Conservation (phyloP, 2,113 vertebrate genomes). For the Hymenochirus boettgeri region DNA sequence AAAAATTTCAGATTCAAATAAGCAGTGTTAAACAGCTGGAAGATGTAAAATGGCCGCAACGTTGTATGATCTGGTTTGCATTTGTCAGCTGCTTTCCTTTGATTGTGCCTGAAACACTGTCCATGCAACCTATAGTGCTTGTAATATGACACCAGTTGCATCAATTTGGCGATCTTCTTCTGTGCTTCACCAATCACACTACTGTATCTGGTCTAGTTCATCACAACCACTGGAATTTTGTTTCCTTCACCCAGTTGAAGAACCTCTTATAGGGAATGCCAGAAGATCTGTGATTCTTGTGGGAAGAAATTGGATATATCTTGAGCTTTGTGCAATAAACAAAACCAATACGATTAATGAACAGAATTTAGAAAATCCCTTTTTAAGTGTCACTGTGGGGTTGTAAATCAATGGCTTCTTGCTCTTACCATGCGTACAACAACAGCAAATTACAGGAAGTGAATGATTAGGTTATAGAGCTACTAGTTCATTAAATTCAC, state of each 20-base stretch:
- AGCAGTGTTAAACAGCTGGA: slow-evolving; percentile 6
- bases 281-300: slow-evolving; percentile 13
- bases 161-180: slow-evolving; percentile 6
- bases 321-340: slow-evolving; percentile 36
- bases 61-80: slow-evolving; percentile 26
- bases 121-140: neutral
- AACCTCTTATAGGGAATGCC: slow-evolving; percentile 14
- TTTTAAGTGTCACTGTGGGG: slow-evolving; percentile 12
- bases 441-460: too few species aligned
- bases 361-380: neutral
- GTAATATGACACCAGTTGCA: slow-evolving; percentile 2
- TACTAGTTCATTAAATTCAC: too few species aligned
- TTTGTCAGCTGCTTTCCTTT: slow-evolving; percentile 18
- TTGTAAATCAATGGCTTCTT: slow-evolving; percentile 14
- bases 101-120: neutral
- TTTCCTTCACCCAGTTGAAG: slow-evolving; percentile 4
- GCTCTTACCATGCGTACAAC: neutral
- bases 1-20: neutral
- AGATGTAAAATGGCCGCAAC: slow-evolving; percentile 11
- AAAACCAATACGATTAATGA: slow-evolving; percentile 27
- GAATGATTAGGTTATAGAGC: too few species aligned
- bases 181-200: neutral
- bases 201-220: neutral
- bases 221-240: slow-evolving; percentile 22
- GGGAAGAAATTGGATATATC: slow-evolving; percentile 11